phyloP scores from a whole-genome alignment of 2,888 invertebrate genomes.

The Stramonita haemastoma region DNA sequence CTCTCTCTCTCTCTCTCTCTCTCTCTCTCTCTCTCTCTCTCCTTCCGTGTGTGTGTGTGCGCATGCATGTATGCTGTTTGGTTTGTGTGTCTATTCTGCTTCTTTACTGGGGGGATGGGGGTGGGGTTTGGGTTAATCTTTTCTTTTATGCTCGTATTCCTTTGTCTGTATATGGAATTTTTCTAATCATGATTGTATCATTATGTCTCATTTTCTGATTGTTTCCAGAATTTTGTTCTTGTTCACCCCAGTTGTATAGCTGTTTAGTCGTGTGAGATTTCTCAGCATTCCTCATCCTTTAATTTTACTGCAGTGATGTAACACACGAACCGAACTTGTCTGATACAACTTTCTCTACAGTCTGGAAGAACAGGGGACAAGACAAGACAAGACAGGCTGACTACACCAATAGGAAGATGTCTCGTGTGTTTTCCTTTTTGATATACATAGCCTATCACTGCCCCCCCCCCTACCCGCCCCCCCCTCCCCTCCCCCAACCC shows the following conservation, averaged over 20 bases:
- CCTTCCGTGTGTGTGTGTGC: not conserved
- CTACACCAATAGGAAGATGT: no score
- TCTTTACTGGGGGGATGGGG: not conserved
- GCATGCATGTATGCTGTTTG: not conserved
- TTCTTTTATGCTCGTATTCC: not conserved
- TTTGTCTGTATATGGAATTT: not conserved
- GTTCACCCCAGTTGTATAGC: no score
- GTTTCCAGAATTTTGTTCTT: no score
- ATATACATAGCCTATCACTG: not conserved
- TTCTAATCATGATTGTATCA: not conserved
- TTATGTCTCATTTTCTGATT: not conserved
- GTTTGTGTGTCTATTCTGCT: not conserved
- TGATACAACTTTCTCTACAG: no score
- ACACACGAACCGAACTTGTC: no score
- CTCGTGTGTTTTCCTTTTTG: no score
- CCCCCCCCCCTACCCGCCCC: not conserved
- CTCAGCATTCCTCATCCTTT: no score
- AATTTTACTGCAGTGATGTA: no score
- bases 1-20: constrained; percentile 25
- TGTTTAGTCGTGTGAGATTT: no score
- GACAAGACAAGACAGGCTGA: no score
- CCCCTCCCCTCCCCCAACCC: no score
- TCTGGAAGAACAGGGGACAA: no score
- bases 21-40: constrained; percentile 29
- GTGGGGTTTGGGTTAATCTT: not conserved